Conservation (phyloP, 2,113 vertebrate genomes). For the Oxygymnocypris stewartii region DNA sequence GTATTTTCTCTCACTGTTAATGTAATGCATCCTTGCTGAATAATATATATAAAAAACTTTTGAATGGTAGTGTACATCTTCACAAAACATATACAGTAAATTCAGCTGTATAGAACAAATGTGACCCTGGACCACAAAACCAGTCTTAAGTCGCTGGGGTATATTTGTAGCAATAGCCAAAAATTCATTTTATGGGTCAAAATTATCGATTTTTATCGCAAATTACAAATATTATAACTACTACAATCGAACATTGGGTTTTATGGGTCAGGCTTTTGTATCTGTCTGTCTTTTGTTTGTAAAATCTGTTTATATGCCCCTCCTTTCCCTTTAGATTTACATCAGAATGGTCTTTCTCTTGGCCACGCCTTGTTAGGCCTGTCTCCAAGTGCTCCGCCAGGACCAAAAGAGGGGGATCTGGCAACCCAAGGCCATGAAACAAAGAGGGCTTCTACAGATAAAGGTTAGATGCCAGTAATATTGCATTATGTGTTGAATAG, state of each 20-base stretch:
- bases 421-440: slow-evolving; percentile 86
- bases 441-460: slow-evolving; percentile 87
- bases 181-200: too few species aligned
- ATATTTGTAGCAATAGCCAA: too few species aligned
- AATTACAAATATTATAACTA: neutral
- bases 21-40: neutral
- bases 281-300: slow-evolving; percentile 4
- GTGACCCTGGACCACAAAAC: too few species aligned
- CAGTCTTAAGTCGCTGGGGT: too few species aligned
- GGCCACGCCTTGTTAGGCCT: slow-evolving; percentile 90
- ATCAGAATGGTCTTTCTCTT: slow-evolving; percentile 88
- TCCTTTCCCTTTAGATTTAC: slow-evolving; percentile 76
- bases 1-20: neutral
- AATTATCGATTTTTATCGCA: too few species aligned
- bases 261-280: neutral
- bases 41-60: neutral
- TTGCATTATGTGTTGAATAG: neutral
- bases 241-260: neutral
- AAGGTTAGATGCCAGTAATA: slow-evolving; percentile 76
- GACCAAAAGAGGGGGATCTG: slow-evolving; percentile 86
- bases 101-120: neutral
- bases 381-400: slow-evolving; percentile 84
- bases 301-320: neutral
- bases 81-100: neutral
- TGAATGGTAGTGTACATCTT: neutral